Evolutionary conservation across 2,113 vertebrate species (phyloP).

Genomic region (Austrofundulus limnaeus): DNA sequence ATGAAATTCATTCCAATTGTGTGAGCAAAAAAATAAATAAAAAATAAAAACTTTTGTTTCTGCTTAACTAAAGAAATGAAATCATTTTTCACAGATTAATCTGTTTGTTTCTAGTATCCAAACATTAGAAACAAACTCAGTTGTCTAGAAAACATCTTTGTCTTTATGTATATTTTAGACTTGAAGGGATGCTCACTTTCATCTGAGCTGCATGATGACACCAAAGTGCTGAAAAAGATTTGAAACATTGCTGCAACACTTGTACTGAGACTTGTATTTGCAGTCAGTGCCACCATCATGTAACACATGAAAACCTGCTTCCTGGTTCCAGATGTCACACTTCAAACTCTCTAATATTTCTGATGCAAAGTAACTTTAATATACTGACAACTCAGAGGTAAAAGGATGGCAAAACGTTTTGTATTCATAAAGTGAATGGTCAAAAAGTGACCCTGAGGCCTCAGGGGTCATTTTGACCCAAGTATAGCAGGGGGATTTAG

Average conservation of each 20-base stretch:
- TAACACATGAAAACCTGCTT: constrained; percentile 31
- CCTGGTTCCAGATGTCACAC: constrained; percentile 14
- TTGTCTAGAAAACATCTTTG: constrained; percentile 5
- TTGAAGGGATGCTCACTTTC: constrained; percentile 8
- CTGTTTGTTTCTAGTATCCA: not conserved
- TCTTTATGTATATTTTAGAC: constrained; percentile 12
- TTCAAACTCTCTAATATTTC: constrained; percentile 27
- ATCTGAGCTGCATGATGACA: constrained; percentile 8
- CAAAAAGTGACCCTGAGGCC: too few species aligned
- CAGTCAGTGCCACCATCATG: constrained; percentile 18
- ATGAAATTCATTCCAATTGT: not conserved
- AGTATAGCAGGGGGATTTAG: too few species aligned
- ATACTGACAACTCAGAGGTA: constrained; percentile 8
- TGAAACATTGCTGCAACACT: constrained; percentile 9
- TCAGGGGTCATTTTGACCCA: too few species aligned
- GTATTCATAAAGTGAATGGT: too few species aligned
- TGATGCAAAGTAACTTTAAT: constrained; percentile 7
- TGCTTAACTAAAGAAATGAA: not conserved
- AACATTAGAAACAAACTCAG: not conserved
- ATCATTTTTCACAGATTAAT: too few species aligned
- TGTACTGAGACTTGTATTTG: constrained; percentile 21
- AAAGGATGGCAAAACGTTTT: constrained; percentile 10
- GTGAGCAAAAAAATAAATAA: not conserved
- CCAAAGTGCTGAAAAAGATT: not conserved
- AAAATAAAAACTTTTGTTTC: too few species aligned